A percentile compares a stretch with the other conserved stretches of the same genome.
phyloP scores from a whole-genome alignment of 2,797 vertebrate species.

The Darevskia nairensis region DNA sequence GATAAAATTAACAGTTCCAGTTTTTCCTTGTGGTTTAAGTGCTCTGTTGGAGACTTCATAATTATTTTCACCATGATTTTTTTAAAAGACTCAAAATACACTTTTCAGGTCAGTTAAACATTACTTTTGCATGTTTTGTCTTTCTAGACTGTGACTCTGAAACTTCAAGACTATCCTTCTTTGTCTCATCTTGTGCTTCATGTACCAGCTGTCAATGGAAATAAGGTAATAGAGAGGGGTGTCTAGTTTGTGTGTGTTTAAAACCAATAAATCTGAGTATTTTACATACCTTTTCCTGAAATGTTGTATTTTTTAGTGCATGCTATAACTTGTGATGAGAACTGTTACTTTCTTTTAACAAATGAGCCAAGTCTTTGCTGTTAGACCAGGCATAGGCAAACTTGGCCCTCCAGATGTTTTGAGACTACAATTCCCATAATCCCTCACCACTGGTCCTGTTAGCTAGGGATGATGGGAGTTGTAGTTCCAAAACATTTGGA shows the following conservation, averaged over 20 bases:
- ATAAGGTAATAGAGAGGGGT: conserved; percentile 81
- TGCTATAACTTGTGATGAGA: background rate
- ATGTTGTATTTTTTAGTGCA: background rate
- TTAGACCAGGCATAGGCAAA: no score
- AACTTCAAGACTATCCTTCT: conserved; percentile 84
- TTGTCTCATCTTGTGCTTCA: conserved; percentile 89
- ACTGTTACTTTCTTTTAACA: background rate
- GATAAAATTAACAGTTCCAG: background rate
- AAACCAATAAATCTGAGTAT: background rate
- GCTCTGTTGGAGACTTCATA: background rate
- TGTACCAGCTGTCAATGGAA: conserved; percentile 85
- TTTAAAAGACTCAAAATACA: background rate
- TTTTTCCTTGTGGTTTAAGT: background rate
- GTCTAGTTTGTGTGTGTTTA: background rate
- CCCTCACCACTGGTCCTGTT: no score
- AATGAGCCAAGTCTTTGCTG: background rate
- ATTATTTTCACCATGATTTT: background rate
- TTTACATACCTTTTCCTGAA: background rate
- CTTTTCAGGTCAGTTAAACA: background rate
- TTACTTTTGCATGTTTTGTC: background rate
- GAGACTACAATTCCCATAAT: no score
- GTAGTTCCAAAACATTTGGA: no score
- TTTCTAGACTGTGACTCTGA: conserved; percentile 83
- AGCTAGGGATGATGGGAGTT: no score
- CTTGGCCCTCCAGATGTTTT: no score